Evolutionary conservation across 2,797 vertebrate genomes (phyloP).

Genomic region (Cyprinella venusta): DNA sequence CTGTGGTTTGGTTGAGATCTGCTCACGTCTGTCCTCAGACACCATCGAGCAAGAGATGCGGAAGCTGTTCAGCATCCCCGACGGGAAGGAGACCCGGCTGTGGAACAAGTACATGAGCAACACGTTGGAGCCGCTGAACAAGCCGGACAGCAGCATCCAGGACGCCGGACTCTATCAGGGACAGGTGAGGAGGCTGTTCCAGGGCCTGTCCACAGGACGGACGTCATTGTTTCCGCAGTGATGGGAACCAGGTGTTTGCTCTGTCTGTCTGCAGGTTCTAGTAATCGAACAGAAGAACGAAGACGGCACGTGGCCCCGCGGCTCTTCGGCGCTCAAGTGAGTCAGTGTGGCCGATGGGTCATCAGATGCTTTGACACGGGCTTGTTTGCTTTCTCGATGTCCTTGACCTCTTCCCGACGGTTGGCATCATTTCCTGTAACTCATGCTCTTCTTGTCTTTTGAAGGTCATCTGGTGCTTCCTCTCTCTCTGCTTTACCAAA

Average conservation of each 20-base stretch:
- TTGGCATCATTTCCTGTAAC: slow-evolving; percentile 79
- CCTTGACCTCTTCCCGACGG: not conserved
- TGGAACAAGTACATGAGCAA: slow-evolving; percentile 99
- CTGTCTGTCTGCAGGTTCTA: slow-evolving; percentile 82
- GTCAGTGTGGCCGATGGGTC: slow-evolving; percentile 57
- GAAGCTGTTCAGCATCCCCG: slow-evolving; percentile 95
- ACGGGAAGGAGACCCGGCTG: slow-evolving; percentile 95
- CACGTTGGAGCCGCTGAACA: slow-evolving; percentile 97
- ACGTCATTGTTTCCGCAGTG: not conserved
- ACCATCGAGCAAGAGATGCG: slow-evolving; percentile 98
- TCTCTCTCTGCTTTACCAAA: slow-evolving; percentile 99
- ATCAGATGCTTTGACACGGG: slow-evolving; percentile 31
- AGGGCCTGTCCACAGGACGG: too few relatives aligned
- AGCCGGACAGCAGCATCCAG: slow-evolving; percentile 98
- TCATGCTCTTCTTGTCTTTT: slow-evolving; percentile 93
- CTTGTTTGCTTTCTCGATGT: not conserved
- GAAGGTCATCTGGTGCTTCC: slow-evolving; percentile 98
- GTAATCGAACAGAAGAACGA: slow-evolving; percentile 98
- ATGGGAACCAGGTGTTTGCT: not conserved
- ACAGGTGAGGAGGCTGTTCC: slow-evolving; percentile 81
- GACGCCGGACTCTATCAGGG: slow-evolving; percentile 98
- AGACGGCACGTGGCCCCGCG: slow-evolving; percentile 96
- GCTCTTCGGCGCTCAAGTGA: slow-evolving; percentile 93
- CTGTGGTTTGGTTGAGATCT: not conserved
- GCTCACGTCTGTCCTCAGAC: slow-evolving; percentile 73